Evolutionary conservation across 2,797 vertebrate species (phyloP), one percentile per base, ranked within the genome.

Genomic region (Sebastes variabilis): DNA sequence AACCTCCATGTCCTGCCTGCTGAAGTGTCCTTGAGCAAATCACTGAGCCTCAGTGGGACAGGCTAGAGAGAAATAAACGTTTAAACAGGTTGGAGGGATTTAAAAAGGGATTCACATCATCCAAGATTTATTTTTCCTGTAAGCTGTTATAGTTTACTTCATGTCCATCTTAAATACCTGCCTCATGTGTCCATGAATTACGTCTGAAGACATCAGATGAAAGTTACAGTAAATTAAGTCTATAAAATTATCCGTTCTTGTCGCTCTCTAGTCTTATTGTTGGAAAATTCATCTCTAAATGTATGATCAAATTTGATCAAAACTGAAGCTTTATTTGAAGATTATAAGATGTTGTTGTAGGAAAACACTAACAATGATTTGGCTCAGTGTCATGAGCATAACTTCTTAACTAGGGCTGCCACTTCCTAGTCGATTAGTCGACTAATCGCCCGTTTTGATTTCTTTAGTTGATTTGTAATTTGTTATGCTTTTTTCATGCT

Each of bases 261-360:
- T 46, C 16, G 0, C 16, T 46, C 42, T 18, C 42, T 46, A 10
- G 49, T 52, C 20, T 52, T 52, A n/a, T 4, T 9, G 18, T 52
- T 52, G 46, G 46, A 52, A n/a, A 52, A 52, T 52, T 52, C 46
- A 46, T 7, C 14, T 46, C 42, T 18, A 46, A 46, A 46, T 46
- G 42, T 3, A 46, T 0, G 16, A 18, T 46, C 8, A 3, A 1
- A 0, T 46, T 24, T 55, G 0, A 55, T 24, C 22, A 22, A 9
- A n/a, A 20, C 52, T 54, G 8, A 54, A 22, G 0, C 52, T 46
- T 3, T 18, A 46, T 46, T 46, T 46, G 42, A 46, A 46, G 42
- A 46, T 46, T 18, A 52, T 8, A 52, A 52, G 46, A 52, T n/a
- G 18, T 52, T 49, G 46, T 20, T 52, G 18, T 20, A 52, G 46